phyloP scores from a whole-genome alignment of 2,888 invertebrate species.

The Rapana venosa region DNA sequence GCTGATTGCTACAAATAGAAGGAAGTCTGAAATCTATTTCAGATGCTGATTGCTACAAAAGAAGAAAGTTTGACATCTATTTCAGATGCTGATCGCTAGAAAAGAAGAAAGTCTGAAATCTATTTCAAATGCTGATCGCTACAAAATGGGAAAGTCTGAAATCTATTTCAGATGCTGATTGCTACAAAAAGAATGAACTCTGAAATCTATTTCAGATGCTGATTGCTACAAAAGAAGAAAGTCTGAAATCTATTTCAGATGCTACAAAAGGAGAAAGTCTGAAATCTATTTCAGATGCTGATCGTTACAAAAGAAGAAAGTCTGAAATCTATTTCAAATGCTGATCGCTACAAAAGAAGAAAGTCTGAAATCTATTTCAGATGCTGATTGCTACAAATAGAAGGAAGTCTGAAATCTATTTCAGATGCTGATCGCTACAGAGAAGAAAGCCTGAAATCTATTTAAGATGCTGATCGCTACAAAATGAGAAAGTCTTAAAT shows the following conservation, averaged over 20 bases:
- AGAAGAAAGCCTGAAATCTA: not conserved
- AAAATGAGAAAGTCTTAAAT: not conserved
- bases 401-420: no score
- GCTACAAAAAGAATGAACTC: no score
- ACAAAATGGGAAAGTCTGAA: no score
- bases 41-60: not conserved
- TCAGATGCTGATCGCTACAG: no score
- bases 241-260: no score
- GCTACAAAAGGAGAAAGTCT: no score
- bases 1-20: not conserved
- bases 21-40: not conserved
- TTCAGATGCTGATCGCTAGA: conserved; percentile 2
- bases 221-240: not conserved
- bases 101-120: not conserved
- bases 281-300: no score
- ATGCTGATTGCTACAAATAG: not conserved
- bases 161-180: no score
- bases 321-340: no score
- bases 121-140: no score
- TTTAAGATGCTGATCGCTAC: not conserved
- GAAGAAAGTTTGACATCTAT: no score
- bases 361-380: not conserved
- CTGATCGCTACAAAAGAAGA: not conserved
- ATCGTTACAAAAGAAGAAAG: no score
- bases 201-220: not conserved